phyloP scores from a whole-genome alignment of 2,113 vertebrate species.

The Xiphias gladius region DNA sequence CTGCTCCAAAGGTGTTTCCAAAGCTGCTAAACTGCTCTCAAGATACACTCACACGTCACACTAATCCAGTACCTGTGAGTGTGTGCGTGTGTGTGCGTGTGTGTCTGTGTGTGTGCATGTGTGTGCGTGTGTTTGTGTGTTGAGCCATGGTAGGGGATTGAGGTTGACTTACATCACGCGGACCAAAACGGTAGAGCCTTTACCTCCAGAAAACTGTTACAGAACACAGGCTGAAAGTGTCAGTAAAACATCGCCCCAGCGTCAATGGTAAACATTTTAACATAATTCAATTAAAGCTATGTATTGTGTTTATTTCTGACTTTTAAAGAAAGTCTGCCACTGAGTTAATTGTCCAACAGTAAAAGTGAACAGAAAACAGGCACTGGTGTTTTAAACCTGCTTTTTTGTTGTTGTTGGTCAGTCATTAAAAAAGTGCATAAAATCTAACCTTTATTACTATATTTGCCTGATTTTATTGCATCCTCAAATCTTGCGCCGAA shows the following conservation, averaged over 20 bases:
- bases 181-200: slow-evolving; percentile 32
- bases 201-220: slow-evolving; percentile 35
- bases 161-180: slow-evolving; percentile 69
- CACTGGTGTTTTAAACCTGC: not conserved
- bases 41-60: slow-evolving; percentile 57
- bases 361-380: not conserved
- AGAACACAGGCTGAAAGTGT: not conserved
- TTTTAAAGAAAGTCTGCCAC: not conserved
- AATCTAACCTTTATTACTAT: not conserved
- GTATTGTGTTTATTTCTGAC: not conserved
- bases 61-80: slow-evolving; percentile 66
- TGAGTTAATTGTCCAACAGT: not conserved
- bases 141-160: slow-evolving; percentile 69
- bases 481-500: not conserved
- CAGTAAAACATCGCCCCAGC: not conserved
- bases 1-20: slow-evolving; percentile 35
- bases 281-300: not conserved
- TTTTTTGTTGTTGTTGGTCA: too few relatives aligned
- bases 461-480: not conserved
- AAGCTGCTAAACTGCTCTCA: slow-evolving; percentile 66
- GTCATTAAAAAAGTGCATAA: not conserved
- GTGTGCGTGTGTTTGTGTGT: slow-evolving; percentile 8
- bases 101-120: slow-evolving; percentile 30
- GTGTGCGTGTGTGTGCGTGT: slow-evolving; percentile 30
- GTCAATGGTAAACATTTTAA: not conserved